Evolutionary conservation across 2,888 invertebrate genomes (phyloP).

Genomic region (Rhagium mordax): DNA sequence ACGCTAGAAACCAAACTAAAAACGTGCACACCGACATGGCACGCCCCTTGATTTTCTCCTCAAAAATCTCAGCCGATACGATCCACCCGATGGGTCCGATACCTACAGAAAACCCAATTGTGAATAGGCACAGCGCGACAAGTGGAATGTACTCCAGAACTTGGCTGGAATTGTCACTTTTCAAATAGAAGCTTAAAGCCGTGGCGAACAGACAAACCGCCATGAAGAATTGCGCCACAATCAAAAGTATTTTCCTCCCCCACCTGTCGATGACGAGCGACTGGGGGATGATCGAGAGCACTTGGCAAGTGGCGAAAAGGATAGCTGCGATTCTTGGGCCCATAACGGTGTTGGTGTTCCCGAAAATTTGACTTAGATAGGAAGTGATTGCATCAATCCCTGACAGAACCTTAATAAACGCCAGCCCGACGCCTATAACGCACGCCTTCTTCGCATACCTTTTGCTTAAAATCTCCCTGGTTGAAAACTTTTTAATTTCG

Average conservation of each 20-base stretch:
- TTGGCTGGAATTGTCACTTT: not conserved
- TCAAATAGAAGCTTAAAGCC: conserved; percentile 48
- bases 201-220: conserved; percentile 75
- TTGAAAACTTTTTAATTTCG: not conserved
- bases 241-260: conserved; percentile 82
- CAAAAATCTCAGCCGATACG: conserved; percentile 83
- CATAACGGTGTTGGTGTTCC: conserved; percentile 69
- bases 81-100: conserved; percentile 90
- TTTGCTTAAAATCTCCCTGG: not conserved
- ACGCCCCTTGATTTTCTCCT: conserved; percentile 82
- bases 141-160: conserved; percentile 79
- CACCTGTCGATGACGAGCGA: conserved; percentile 83
- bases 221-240: conserved; percentile 80
- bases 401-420: conserved; percentile 78
- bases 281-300: conserved; percentile 80
- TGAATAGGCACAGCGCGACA: conserved; percentile 79
- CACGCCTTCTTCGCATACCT: conserved; percentile 65
- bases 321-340: conserved; percentile 72
- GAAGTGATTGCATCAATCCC: conserved; percentile 77
- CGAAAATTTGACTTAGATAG: conserved; percentile 74
- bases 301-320: conserved; percentile 79
- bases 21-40: conserved; percentile 83
- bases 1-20: conserved; percentile 83
- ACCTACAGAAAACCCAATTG: conserved; percentile 84
- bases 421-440: conserved; percentile 74